Base-by-base conservation (phyloP, 1,140 invertebrate genomes). In the Macrobrachium nipponense region DNA sequence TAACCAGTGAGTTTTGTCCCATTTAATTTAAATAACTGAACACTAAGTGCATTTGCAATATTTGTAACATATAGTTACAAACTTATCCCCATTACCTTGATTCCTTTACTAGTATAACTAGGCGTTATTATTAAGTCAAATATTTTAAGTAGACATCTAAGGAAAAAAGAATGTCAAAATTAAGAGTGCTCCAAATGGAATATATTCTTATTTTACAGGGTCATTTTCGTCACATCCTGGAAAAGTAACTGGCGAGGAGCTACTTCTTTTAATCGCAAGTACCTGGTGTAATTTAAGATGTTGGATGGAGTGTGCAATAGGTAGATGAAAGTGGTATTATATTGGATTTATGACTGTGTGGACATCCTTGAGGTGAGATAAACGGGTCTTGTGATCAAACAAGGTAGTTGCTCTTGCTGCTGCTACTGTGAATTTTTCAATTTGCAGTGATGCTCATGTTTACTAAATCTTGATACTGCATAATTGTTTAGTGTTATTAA, bases 331-430 rank as follows among this genome's bases (percentile, higher is more conserved):
- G 36, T 15, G 23, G 36, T 27, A 70, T 15, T 27, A 12, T n/a
- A n/a, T 27, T 23, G 68, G 20, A 70, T 27, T 23, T 70, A 27
- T 23, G 36, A 70, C 68, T 12, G 20, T n/a, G 68, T 43, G 68
- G 68, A 43, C 68, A 70, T 27, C 15, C 68, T 6, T 27, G 68
- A 70, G 68, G 68, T 17, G 68, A 70, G 68, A 70, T 70, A 70
- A 70, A 70, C 68, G 68, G 68, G 68, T 70, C 68, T 70, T 70
- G 68, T 70, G 68, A 70, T 70, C 23, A 70, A 70, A 70, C 23
- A 23, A 27, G 51, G 23, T 70, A 27, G 23, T 70, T 70, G 23
- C 68, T 70, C 68, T 43, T 70, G 23, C 23, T 70, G 68, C 18
- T 23, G 23, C 36, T 27, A 11, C 36, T 70, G 68, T 70, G 36